A percentile compares a stretch with the other conserved stretches of the same genome.
Conservation (phyloP, 2,113 vertebrate genomes). For the Sisor rabdophorus region DNA sequence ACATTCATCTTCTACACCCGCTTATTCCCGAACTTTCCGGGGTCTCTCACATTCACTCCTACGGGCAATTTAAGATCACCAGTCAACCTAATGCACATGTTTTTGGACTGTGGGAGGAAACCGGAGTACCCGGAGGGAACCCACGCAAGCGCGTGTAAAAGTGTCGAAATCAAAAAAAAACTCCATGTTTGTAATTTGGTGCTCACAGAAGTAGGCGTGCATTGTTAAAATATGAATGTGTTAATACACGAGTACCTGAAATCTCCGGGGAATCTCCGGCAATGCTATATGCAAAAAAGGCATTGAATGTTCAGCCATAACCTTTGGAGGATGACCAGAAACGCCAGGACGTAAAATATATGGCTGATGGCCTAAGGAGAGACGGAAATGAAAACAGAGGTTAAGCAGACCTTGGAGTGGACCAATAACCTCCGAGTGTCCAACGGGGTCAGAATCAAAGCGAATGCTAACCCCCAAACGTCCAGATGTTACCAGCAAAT, state of each 20-base stretch:
- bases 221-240: background rate
- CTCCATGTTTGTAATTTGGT: background rate
- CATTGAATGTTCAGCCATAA: conserved; percentile 54
- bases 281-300: conserved; percentile 48
- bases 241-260: conserved; percentile 41
- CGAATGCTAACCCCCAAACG: conserved; percentile 5
- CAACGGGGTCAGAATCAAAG: conserved; percentile 9
- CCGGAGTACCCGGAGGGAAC: no score
- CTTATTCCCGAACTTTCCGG: no score
- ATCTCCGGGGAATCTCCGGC: conserved; percentile 6
- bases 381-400: conserved; percentile 44
- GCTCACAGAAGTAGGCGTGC: background rate
- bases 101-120: no score
- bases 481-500: background rate
- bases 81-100: no score
- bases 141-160: no score
- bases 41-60: no score
- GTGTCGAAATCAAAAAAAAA: no score
- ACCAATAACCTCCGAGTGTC: background rate
- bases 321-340: conserved; percentile 55
- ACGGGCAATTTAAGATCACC: no score
- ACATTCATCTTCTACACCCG: no score
- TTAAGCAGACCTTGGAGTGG: conserved; percentile 7
- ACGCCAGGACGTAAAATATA: conserved; percentile 51
- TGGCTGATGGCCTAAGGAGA: conserved; percentile 54